Base-by-base conservation (phyloP, 2,113 vertebrate species). In the Romanogobio albipinnatus region DNA sequence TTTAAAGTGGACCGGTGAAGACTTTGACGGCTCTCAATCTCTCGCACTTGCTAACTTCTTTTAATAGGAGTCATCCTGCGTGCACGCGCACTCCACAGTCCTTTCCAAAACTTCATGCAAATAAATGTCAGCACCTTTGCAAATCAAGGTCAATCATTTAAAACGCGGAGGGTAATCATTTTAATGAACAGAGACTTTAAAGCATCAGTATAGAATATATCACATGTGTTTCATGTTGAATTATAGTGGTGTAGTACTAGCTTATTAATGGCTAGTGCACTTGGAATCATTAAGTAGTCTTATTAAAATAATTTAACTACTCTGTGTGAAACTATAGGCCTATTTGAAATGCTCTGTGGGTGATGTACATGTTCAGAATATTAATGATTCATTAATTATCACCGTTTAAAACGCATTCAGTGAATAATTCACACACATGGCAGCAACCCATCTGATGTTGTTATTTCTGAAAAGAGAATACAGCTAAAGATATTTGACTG, bases 1-100 rank as follows among this genome's bases (percentile, higher is more conserved):
- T 66, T 84, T 82, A 73, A 66, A 87, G 77, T 45, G 76, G 82
- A 73, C 36, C 14, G 43, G 10, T 39, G 62, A 77, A 86, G 76
- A 83, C 75, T 76, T 62, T 76, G 74, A 74, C 64, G 29, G 68
- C 43, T 43, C 71, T 79, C 73, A 33, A 33, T 64, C 45, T 59
- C 15, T 5, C 53, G 51, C 86, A 39, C 43, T 71, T 70, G 64
- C 64, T 78, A 43, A 29, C 53, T 82, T 85, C 76, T 6, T 84
- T 68, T 22, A 64, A 33, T 64, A 15, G 26, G 61, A 17, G 62
- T 17, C 1, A 3, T 43, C 15, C 19, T 10, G 17, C 29, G n/a
- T 29, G 19, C 62, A 61, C 62, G 36, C 76, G 33, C 24, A 53
- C 15, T 43, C 22, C 5, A 2, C 62, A 9, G 22, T 19, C 19